Percentiles rank a stretch among this genome's conserved stretches.
These are phyloP conservation scores for Drosophila nigricruria DNA, from an alignment of 2,888 invertebrate genomes.

Conservation along the genomic window DNA sequence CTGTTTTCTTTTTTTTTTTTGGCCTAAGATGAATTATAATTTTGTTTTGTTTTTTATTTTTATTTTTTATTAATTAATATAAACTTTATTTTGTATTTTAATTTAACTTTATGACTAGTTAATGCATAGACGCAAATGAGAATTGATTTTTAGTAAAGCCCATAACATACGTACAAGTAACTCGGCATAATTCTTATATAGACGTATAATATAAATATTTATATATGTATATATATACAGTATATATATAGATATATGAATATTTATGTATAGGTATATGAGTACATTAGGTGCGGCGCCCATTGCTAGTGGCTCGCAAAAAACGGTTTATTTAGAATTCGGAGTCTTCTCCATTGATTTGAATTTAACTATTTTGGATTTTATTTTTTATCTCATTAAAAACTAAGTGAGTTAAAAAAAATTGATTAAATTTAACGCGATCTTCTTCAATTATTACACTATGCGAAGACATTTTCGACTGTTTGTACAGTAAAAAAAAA, in stretches of 20 bases:
- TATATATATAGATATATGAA: conserved; percentile 9
- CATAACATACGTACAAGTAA: conserved; percentile 50
- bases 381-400: conserved; percentile 23
- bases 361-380: conserved; percentile 47
- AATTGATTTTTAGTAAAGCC: conserved; percentile 35
- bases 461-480: conserved; percentile 49
- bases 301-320: conserved; percentile 16
- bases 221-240: conserved; percentile 10
- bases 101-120: conserved; percentile 45
- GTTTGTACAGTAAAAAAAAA: conserved; percentile 23
- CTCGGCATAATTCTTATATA: conserved; percentile 30
- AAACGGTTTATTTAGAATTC: conserved; percentile 38
- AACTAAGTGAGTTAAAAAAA: conserved; percentile 30
- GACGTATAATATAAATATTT: conserved; percentile 5
- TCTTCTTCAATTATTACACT: conserved; percentile 42
- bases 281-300: conserved; percentile 36
- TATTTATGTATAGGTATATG: conserved; percentile 18
- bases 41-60: conserved; percentile 26
- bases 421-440: conserved; percentile 6
- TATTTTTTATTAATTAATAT: conserved; percentile 3
- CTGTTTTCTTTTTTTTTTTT: conserved; percentile 28
- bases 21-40: conserved; percentile 52
- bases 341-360: conserved; percentile 17
- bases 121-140: conserved; percentile 33
- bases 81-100: conserved; percentile 20